A percentile compares a stretch with the other conserved stretches of the same genome.
Conservation (phyloP, 2,113 vertebrate species). For the Calonectris borealis region DNA sequence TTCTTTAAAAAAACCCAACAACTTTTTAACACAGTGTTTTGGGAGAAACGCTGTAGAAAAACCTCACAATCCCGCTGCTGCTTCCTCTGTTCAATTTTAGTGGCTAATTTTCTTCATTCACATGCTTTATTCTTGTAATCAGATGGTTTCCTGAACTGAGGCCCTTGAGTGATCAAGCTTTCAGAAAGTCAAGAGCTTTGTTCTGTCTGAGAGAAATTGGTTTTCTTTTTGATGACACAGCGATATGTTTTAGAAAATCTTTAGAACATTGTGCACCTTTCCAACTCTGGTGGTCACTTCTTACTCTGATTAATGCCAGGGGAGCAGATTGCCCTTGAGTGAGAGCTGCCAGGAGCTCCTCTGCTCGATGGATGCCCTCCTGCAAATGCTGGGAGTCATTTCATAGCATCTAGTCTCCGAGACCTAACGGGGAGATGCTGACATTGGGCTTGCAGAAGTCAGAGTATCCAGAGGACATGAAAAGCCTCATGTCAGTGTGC, state of each 20-base stretch:
- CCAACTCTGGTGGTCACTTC: neutral
- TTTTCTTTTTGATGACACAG: neutral
- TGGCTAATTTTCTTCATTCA: neutral
- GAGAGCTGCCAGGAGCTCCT: neutral
- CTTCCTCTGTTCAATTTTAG: neutral
- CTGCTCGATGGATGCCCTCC: neutral
- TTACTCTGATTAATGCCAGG: neutral
- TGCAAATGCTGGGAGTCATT: neutral
- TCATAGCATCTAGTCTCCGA: neutral
- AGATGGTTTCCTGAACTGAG: neutral
- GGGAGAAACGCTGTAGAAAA: neutral
- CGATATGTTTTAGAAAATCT: neutral
- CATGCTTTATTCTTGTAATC: neutral
- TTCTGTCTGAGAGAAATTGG: neutral
- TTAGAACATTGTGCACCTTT: neutral
- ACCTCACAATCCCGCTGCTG: neutral
- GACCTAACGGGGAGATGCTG: neutral
- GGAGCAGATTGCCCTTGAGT: neutral
- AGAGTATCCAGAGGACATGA: neutral
- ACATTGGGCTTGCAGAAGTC: neutral
- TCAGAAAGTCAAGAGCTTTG: neutral
- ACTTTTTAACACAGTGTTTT: neutral
- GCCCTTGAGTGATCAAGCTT: neutral
- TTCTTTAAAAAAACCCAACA: neutral
- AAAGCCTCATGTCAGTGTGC: neutral